These are phyloP conservation scores for Gallinago nigripennis DNA, from an alignment of 2,797 vertebrate species.

Conservation along the genomic window DNA sequence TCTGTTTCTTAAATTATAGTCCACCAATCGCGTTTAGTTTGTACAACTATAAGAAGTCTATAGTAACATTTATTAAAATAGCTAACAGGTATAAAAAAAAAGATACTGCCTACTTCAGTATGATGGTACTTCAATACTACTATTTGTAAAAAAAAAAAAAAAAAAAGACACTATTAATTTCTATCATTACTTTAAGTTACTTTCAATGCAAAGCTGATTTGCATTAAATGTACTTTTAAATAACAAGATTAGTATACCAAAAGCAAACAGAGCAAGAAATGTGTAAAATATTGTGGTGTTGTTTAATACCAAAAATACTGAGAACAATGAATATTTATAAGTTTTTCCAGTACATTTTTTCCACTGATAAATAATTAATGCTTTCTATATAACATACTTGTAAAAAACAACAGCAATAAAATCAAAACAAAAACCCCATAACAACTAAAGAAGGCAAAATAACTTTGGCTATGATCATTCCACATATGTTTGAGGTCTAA, in stretches of 20 bases:
- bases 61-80: not conserved
- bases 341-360: not conserved
- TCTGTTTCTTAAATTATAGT: not conserved
- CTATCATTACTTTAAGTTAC: not conserved
- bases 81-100: not conserved
- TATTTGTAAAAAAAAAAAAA: not conserved
- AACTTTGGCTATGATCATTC: not conserved
- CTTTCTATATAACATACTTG: not conserved
- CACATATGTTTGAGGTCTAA: not conserved
- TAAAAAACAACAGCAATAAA: not conserved
- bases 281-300: not conserved
- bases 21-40: not conserved
- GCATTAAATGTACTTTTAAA: not conserved
- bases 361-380: not conserved
- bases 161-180: not conserved
- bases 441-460: not conserved
- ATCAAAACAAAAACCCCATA: rapidly evolving
- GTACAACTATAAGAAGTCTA: not conserved
- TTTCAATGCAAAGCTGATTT: not conserved
- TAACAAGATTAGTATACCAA: not conserved
- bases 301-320: not conserved
- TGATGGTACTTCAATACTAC: not conserved
- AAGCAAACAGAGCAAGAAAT: not conserved
- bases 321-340: not conserved
- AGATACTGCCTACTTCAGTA: not conserved